Conservation (phyloP, 2,797 vertebrate species). For the Buphagus erythrorhynchus region DNA sequence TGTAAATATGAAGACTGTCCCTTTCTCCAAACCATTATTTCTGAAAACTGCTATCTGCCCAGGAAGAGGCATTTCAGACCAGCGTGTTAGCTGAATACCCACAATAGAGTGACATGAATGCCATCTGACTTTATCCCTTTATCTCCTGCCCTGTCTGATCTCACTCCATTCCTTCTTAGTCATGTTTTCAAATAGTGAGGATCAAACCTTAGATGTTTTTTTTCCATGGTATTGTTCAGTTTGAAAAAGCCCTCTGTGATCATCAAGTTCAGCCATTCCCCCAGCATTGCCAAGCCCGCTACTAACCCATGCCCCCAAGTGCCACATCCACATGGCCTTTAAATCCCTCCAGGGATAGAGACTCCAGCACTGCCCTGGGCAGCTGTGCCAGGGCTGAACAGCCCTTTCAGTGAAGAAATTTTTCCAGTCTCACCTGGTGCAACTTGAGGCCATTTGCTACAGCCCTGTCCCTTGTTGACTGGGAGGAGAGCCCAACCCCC, state of each 20-base stretch:
- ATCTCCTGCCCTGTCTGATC: background rate
- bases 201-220: background rate
- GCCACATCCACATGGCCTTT: background rate
- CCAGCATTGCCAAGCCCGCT: background rate
- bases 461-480: background rate
- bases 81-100: background rate
- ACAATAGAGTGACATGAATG: background rate
- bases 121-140: background rate
- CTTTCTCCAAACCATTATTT: background rate
- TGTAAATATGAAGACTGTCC: fast-evolving
- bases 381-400: background rate
- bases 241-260: background rate
- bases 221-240: background rate
- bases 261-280: background rate
- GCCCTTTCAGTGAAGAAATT: background rate
- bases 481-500: background rate
- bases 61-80: background rate
- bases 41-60: background rate
- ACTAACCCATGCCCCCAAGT: background rate
- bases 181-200: background rate
- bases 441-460: background rate
- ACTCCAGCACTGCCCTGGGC: background rate
- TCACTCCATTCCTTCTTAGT: background rate
- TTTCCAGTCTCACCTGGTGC: background rate
- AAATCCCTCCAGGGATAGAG: background rate